Percentiles rank a stretch among this genome's conserved stretches.
Conservation (phyloP, 2,797 vertebrate genomes). For the Labeo calbasu region DNA sequence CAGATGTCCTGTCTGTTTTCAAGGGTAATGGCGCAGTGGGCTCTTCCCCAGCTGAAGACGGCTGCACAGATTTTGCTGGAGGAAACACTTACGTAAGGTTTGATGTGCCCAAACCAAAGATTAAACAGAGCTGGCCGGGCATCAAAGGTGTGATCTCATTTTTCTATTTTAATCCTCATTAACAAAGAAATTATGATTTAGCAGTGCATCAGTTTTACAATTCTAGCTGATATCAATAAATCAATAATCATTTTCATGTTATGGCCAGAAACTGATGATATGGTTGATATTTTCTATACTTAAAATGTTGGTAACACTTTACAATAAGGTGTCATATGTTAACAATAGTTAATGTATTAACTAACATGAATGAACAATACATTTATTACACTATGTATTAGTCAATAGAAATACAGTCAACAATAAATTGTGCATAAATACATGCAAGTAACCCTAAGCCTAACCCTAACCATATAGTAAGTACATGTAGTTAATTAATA, state of each 20-base stretch:
- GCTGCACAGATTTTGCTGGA: constrained; percentile 72
- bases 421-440: too few species aligned
- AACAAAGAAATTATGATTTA: neutral
- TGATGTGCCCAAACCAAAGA: constrained; percentile 84
- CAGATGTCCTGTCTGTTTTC: constrained; percentile 51
- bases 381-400: too few species aligned
- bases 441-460: too few species aligned
- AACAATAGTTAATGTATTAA: too few species aligned
- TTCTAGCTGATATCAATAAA: neutral
- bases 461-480: too few species aligned
- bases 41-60: constrained; percentile 74
- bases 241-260: neutral
- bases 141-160: constrained; percentile 80
- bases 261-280: neutral
- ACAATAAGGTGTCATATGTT: too few species aligned
- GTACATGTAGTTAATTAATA: too few species aligned
- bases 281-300: neutral
- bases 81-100: constrained; percentile 88
- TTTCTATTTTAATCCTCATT: neutral
- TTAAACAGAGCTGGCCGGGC: constrained; percentile 89
- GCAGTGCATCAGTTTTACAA: neutral
- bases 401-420: too few species aligned
- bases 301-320: neutral
- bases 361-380: too few species aligned
- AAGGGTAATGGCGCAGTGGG: constrained; percentile 84